Base-by-base conservation (phyloP, 2,113 vertebrate species). In the Hipposideros armiger region DNA sequence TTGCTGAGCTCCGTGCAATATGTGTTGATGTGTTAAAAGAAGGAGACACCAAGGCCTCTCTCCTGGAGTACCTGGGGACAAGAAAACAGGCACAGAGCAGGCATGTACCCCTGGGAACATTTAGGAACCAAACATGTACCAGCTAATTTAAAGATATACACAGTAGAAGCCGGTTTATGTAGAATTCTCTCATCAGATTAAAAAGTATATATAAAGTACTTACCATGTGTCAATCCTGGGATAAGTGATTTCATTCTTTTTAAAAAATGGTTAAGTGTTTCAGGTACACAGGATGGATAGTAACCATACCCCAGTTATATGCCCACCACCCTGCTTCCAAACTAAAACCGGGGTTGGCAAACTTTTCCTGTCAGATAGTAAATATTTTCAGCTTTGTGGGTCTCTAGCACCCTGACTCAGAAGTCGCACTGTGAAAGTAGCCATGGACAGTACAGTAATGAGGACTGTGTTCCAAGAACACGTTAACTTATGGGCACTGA, bases 401-500 rank as follows among this genome's bases (percentile, higher is more conserved):
- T 64, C 85, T 84, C 64, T 80, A 1, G 80, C 7, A 2, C 70
- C 28, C 4, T 20, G 19, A 4, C 89, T 45, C 54, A 13, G 54
- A 20, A 67, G 24, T 4, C 36, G 30, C 16, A 2, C 2, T 2
- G 0, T 36, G 10, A 22, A 50, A 8, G 40, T 19, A 64, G 76
- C 52, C 11, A 1, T 1, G 30, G 81, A 36, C 4, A 0, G 4
- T 36, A 36, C 10, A 50, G 74, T 5, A 20, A 3, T 1, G n/a
- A 60, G 76, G 50, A 17, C 36, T 32, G 4, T 4, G 6, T 40
- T 11, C 66, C 1, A 0, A 54, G 36, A 73, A 62, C 24, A 72
- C 50, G 40, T 62, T 9, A 45, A 45, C 30, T 36, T n/a, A 4
- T 0, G 4, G 62, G 47, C 13, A 6, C 19, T 9, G 40, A 47